These are phyloP conservation scores for Zaprionus taronus DNA, from an alignment of 1,140 invertebrate species.

Conservation along the genomic window DNA sequence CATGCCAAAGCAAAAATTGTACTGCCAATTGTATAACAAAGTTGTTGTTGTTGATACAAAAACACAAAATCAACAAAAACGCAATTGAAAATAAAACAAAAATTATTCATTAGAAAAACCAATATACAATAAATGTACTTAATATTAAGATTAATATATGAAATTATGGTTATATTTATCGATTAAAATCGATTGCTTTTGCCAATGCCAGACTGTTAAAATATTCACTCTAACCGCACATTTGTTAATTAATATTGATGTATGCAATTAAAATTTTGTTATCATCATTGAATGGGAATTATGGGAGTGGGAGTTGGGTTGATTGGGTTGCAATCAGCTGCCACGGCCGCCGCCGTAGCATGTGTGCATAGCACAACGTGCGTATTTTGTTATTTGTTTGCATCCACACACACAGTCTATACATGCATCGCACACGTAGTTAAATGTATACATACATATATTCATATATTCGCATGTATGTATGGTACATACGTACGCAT, in stretches of 20 bases:
- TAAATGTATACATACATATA: constrained; percentile 40
- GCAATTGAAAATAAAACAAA: constrained; percentile 27
- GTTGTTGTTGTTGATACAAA: constrained; percentile 37
- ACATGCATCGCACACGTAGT: constrained; percentile 49
- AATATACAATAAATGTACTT: constrained; percentile 57
- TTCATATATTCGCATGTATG: constrained; percentile 17
- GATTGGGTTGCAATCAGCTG: constrained; percentile 42
- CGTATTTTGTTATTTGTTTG: constrained; percentile 51
- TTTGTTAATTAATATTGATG: constrained; percentile 39
- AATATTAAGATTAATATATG: constrained; percentile 57
- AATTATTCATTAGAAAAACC: constrained; percentile 38
- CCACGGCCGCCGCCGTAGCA: constrained; percentile 23
- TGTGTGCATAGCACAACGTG: constrained; percentile 43
- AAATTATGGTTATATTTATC: constrained; percentile 60
- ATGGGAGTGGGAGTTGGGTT: neutral
- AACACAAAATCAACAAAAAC: constrained; percentile 39
- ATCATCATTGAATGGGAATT: neutral
- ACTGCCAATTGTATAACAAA: constrained; percentile 55
- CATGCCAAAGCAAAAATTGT: constrained; percentile 45
- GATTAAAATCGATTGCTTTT: constrained; percentile 68
- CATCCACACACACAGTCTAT: constrained; percentile 39
- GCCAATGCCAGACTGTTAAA: constrained; percentile 51
- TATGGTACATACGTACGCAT: constrained; percentile 59
- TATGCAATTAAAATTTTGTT: constrained; percentile 31
- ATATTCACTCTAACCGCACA: constrained; percentile 33